These are phyloP conservation scores for Diachrysia chrysitis DNA, from an alignment of 2,888 invertebrate genomes.

Conservation along the genomic window DNA sequence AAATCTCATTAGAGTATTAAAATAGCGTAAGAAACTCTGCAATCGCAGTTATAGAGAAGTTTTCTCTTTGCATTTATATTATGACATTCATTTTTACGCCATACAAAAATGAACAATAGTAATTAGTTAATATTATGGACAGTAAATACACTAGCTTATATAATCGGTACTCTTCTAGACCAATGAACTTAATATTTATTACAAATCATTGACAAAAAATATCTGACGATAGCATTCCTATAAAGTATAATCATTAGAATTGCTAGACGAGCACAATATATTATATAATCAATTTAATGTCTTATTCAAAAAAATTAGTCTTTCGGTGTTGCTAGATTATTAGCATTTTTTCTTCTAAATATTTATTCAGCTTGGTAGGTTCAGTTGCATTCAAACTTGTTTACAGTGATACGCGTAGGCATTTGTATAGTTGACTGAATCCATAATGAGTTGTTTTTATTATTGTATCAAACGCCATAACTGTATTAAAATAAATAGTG, in stretches of 20 bases:
- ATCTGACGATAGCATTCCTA: constrained; percentile 26
- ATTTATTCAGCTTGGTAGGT: constrained; percentile 21
- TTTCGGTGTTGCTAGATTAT: constrained; percentile 19
- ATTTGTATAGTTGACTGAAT: background rate
- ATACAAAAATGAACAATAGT: constrained; percentile 34
- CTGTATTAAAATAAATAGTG: no score
- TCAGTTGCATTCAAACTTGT: background rate
- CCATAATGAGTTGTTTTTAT: background rate
- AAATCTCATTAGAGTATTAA: constrained; percentile 56
- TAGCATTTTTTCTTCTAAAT: constrained; percentile 17
- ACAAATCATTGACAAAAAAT: constrained; percentile 2
- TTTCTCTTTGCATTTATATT: constrained; percentile 55
- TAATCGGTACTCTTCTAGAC: background rate
- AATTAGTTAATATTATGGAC: constrained; percentile 26
- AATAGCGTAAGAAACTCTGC: constrained; percentile 40
- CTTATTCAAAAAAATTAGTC: constrained; percentile 26
- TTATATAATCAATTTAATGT: constrained; percentile 11
- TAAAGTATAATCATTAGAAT: constrained; percentile 17
- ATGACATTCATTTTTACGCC: constrained; percentile 39
- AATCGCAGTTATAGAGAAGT: constrained; percentile 28
- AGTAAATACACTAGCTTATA: constrained; percentile 18
- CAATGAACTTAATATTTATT: background rate
- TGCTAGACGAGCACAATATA: constrained; percentile 36
- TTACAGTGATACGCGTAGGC: background rate
- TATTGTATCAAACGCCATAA: background rate